Evolutionary conservation across 1,140 invertebrate species (phyloP), one percentile per base, ranked within the genome.

Genomic region (Lepeophtheirus salmonis): DNA sequence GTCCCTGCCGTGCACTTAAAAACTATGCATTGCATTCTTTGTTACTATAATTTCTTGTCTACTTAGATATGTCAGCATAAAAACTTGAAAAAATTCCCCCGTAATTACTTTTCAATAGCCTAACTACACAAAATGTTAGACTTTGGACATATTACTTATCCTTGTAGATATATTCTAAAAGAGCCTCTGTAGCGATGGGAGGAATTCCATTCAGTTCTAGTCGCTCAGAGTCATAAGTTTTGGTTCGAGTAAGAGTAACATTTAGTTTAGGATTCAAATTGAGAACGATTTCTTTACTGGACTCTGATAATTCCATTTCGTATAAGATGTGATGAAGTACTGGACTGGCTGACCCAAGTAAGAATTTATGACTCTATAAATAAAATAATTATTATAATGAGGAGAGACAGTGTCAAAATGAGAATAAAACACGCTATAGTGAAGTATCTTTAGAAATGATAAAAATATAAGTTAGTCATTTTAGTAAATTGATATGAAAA

Each of bases 151-250:
- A 17, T 50, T 53, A 61, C 59, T 22, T 24, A 17, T 61, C 59
- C 54, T 61, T 61, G 50, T 61, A 61, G 21, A 54, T 56, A 20
- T 61, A 61, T 18, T 61, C 51, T 13, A 61, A 18, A 16, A 61
- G 14, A 17, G 59, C 59, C 22, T 61, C 59, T 6, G 50, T 26
- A 24, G 59, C 59, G 12, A 61, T 61, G 3, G 59, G 59, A 17
- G 59, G 59, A 23, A 61, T 18, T 30, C 59, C 59, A 14, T 61
- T 48, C 10, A 61, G 12, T n/a, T 61, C 59, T 2, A 61, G 16
- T 26, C 26, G 23, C 2, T 26, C 23, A 25, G 16, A 57, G 17
- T 25, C 22, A 41, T 57, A 57, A 18, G 20, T 18, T 17, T 57
- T 24, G 2, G 26, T 17, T 25, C 21, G 25, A 57, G 3, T 41